Base-by-base conservation (phyloP, 1,140 invertebrate genomes). In the Zaprionus taronus region DNA sequence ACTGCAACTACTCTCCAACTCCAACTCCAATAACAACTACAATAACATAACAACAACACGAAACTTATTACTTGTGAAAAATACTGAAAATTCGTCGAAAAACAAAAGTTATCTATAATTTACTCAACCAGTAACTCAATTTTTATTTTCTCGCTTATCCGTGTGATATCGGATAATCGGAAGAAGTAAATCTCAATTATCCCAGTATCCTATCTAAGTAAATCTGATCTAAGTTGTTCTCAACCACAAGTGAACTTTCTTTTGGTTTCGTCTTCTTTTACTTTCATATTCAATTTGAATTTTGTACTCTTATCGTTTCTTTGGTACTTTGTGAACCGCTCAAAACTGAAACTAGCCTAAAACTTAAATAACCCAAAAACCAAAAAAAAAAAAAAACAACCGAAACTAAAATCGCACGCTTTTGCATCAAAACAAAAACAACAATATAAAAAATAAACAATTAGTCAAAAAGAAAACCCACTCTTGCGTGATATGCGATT, bases 331-430 rank as follows among this genome's bases (percentile, higher is more conserved):
- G 84, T 91, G 78, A 91, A 90, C 79, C 85, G 85, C 85, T 90
- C 67, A 80, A 90, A 79, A 87, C 81, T 79, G 85, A 89, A 89
- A 85, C 85, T 89, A 90, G 85, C 81, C 84, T 84, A 84, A 85
- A 72, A 86, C 78, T 72, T 73, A 79, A 83, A 89, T 84, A 89
- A 90, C 72, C 75, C 76, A 74, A 87, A 56, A 65, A 51, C 62
- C 49, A 81, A 71, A 71, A 69, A 72, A 72, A 36, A 36, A 60
- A 63, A 73, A 64, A 57, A 72, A 72, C 22, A 72, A 65, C 76
- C 73, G 74, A 91, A 90, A 77, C 70, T 91, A 91, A 83, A 91
- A 91, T 72, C 86, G 91, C 91, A 92, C 91, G 91, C 91, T 92
- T 92, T 84, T 92, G 91, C 91, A 92, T 92, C 89, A 91, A 82